A percentile compares a stretch with the other conserved stretches of the same genome.
Evolutionary conservation across 2,888 invertebrate species (phyloP).

Genomic region (Dromius quadrimaculatus): DNA sequence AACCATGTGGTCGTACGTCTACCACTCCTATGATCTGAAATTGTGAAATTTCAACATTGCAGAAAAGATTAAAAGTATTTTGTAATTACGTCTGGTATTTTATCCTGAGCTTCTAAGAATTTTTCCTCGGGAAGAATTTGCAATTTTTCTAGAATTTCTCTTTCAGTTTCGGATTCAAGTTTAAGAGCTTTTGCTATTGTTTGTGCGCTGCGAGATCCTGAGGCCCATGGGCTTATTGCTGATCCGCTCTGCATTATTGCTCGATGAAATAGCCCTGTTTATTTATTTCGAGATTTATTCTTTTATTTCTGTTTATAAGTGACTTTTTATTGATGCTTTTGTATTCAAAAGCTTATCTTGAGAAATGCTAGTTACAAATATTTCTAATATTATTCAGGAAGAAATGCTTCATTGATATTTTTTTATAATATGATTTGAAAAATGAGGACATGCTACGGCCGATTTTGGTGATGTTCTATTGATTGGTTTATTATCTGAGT

Average conservation of each 20-base stretch:
- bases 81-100: conserved; percentile 43
- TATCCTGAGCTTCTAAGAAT: conserved; percentile 44
- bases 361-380: too few relatives aligned
- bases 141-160: conserved; percentile 39
- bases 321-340: too few relatives aligned
- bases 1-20: conserved; percentile 26
- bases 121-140: conserved; percentile 19
- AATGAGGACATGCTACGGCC: too few relatives aligned
- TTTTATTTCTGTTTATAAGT: too few relatives aligned
- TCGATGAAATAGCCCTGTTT: conserved; percentile 63
- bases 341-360: too few relatives aligned
- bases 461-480: too few relatives aligned
- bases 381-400: too few relatives aligned
- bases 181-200: conserved; percentile 38
- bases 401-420: too few relatives aligned
- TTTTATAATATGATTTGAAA: too few relatives aligned
- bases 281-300: too few relatives aligned
- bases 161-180: conserved; percentile 33
- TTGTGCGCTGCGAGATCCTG: conserved; percentile 45
- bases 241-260: conserved; percentile 63
- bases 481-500: too few relatives aligned
- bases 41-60: conserved; percentile 30
- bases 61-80: conserved; percentile 15
- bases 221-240: conserved; percentile 60
- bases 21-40: conserved; percentile 19